Evolutionary conservation across 2,113 vertebrate species (phyloP), one percentile per base, ranked within the genome.

Genomic region (Numida meleagris): DNA sequence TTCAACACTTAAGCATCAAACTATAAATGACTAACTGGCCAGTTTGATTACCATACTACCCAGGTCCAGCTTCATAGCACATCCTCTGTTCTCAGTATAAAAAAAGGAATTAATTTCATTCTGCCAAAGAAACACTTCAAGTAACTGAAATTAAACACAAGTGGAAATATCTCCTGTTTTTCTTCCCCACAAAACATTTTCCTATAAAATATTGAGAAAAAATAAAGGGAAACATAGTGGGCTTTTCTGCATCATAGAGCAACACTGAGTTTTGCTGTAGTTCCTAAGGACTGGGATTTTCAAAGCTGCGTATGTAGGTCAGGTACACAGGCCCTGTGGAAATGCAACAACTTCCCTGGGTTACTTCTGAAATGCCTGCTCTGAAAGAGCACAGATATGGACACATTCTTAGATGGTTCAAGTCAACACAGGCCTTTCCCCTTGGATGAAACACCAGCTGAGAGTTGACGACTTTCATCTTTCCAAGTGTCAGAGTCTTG

Each of bases 1-100:
- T 59, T 75, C 36, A 19, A 51, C 6, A 5, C 9, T 29, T 81
- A 82, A 89, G 77, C 87, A 71, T 75, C 80, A 94, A 65, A 87
- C 84, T 71, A 42, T 86, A 92, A 92, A 94, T 71, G 53, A 93
- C 51, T 33, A 85, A 34, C 48, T 45, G 82, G 23, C 18, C 77
- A 50, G 57, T 65, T 4, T 58, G 76, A 82, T 82, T 55, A 84
- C 86, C 71, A 55, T 55, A n/a, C 61, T 20, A 14, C n/a, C 84
- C 68, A 79, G 34, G 65, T 45, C 75, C 86, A 67, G 66, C 72
- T 45, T 88, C 83, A 57, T 33, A 67, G 59, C 83, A 33, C 34
- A 58, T 55, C 63, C 36, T 29, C 88, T 59, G 72, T 13, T 61
- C 82, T 55, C 27, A 53, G 34, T 27, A 82, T 31, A 4, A 77